Percentiles rank a stretch among this genome's conserved stretches.
Conservation (phyloP, 2,888 invertebrate species). For the Lasius fuliginosus region DNA sequence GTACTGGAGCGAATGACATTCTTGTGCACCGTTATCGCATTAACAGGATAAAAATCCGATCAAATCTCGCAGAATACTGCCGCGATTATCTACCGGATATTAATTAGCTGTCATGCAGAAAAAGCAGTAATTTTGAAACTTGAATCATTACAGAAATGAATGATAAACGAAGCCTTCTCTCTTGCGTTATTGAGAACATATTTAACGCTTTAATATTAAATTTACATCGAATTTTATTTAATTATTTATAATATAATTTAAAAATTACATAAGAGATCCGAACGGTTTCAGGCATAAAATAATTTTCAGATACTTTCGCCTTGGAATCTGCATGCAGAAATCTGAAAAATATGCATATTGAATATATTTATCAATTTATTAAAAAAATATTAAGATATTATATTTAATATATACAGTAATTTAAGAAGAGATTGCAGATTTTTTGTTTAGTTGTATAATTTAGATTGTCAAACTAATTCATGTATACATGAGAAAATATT, state of each 20-base stretch:
- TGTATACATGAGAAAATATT: neutral
- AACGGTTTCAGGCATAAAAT: neutral
- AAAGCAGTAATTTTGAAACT: neutral
- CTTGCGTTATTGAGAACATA: neutral
- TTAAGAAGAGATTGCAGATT: neutral
- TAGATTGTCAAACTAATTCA: too few relatives aligned
- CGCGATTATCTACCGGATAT: neutral
- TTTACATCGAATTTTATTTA: neutral
- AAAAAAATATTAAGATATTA: neutral
- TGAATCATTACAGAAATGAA: neutral
- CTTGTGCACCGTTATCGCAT: constrained; percentile 12
- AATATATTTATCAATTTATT: neutral
- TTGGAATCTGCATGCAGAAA: neutral
- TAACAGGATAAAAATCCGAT: constrained; percentile 26
- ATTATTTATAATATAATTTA: constrained; percentile 19
- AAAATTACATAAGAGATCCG: neutral
- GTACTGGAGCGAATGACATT: constrained; percentile 32
- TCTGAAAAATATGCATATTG: neutral
- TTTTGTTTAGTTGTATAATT: too few relatives aligned
- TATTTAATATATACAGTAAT: neutral
- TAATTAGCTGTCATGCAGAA: neutral
- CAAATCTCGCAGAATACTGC: constrained; percentile 1
- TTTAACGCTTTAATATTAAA: neutral
- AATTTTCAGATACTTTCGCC: neutral
- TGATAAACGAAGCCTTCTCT: neutral